Evolutionary conservation across 2,113 vertebrate genomes (phyloP).

Genomic region (Pipra filicauda): DNA sequence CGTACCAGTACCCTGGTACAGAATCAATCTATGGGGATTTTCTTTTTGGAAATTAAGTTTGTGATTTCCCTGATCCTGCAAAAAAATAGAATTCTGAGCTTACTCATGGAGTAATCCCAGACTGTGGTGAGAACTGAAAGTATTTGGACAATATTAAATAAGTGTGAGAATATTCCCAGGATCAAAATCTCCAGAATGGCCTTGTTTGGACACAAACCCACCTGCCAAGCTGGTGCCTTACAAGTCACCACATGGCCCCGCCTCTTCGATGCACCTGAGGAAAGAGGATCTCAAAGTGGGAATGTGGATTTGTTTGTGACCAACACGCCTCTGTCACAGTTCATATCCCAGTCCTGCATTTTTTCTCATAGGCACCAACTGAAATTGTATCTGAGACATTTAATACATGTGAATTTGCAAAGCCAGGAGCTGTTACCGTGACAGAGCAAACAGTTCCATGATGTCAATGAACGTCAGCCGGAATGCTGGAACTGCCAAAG

Average conservation of each 20-base stretch:
- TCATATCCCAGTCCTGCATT: not conserved
- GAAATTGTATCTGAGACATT: not conserved
- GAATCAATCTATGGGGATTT: not conserved
- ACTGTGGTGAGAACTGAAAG: not conserved
- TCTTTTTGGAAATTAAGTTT: not conserved
- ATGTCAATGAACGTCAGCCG: not conserved
- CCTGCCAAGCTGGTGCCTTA: not conserved
- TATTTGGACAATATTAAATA: not conserved
- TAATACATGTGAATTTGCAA: not conserved
- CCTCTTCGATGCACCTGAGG: not conserved
- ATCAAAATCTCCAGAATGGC: not conserved
- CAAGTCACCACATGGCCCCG: not conserved
- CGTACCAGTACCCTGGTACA: not conserved
- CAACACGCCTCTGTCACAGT: not conserved
- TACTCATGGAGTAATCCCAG: not conserved
- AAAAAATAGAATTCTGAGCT: not conserved
- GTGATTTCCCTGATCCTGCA: not conserved
- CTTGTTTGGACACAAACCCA: not conserved
- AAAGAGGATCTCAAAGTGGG: not conserved
- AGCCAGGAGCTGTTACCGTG: not conserved
- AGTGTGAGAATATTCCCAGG: not conserved
- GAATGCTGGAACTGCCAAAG: not conserved
- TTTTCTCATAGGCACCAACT: not conserved
- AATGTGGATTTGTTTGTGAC: not conserved
- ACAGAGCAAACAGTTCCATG: not conserved